These are phyloP conservation scores for Trachurus trachurus DNA, from an alignment of 2,797 vertebrate genomes.

Conservation along the genomic window DNA sequence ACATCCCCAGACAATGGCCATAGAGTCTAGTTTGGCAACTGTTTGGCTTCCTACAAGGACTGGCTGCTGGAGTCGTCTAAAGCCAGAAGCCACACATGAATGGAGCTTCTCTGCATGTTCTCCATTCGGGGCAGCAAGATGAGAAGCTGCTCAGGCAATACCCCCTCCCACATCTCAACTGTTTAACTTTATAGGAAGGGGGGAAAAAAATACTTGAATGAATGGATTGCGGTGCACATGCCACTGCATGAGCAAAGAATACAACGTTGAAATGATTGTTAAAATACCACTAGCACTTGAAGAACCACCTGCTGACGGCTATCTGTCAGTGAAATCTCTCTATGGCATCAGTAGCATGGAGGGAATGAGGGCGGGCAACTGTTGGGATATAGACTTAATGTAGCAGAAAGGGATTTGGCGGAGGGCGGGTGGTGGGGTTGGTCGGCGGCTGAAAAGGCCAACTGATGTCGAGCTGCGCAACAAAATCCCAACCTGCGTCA, in stretches of 20 bases:
- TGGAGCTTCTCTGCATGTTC: slow-evolving; percentile 34
- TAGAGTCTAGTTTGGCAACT: slow-evolving; percentile 53
- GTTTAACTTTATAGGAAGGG: slow-evolving; percentile 17
- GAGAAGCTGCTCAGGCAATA: slow-evolving; percentile 36
- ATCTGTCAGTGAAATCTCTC: slow-evolving; percentile 80
- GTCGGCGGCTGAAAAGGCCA: slow-evolving; percentile 58
- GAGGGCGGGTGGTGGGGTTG: neutral
- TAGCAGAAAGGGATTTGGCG: slow-evolving; percentile 41
- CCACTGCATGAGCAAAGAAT: slow-evolving; percentile 42
- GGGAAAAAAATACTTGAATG: slow-evolving; percentile 8
- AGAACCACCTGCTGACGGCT: slow-evolving; percentile 80
- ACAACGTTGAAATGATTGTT: slow-evolving; percentile 43
- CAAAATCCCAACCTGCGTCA: slow-evolving; percentile 81
- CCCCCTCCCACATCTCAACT: slow-evolving; percentile 11
- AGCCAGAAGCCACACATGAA: slow-evolving; percentile 44
- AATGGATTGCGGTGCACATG: slow-evolving; percentile 21
- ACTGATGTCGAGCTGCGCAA: slow-evolving; percentile 77
- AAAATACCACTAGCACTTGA: slow-evolving; percentile 55
- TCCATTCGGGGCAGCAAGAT: slow-evolving; percentile 26
- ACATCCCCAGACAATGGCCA: slow-evolving; percentile 37
- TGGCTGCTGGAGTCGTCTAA: slow-evolving; percentile 13
- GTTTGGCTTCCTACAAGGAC: slow-evolving; percentile 43
- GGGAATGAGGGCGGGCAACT: slow-evolving; percentile 78
- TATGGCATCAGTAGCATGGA: slow-evolving; percentile 75
- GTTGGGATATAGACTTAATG: slow-evolving; percentile 60